Conservation (phyloP, 2,113 vertebrate species). For the Phoenicopterus ruber region DNA sequence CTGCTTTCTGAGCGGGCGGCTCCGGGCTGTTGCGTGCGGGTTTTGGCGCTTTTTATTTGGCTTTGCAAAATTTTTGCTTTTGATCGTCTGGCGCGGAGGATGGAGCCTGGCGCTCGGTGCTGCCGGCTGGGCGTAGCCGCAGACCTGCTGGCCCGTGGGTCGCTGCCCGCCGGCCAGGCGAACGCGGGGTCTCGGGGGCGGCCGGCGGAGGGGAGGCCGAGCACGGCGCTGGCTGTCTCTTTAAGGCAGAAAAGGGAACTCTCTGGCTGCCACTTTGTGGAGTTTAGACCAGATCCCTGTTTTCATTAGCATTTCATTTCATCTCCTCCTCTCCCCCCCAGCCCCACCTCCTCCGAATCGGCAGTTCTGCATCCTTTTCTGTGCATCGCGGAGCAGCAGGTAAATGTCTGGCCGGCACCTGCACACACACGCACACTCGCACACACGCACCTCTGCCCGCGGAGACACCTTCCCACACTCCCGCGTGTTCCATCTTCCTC, state of each 20-base stretch:
- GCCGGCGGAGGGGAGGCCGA: background rate
- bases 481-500: background rate
- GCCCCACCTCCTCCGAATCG: conserved; percentile 41
- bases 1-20: background rate
- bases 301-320: background rate
- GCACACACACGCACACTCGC: background rate
- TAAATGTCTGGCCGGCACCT: background rate
- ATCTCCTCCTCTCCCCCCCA: background rate
- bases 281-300: conserved; percentile 4
- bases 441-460: background rate
- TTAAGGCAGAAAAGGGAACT: conserved; percentile 7
- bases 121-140: background rate
- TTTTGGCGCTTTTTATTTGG: background rate
- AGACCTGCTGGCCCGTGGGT: background rate
- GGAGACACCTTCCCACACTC: background rate
- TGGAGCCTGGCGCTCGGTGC: background rate
- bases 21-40: background rate
- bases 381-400: background rate
- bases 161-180: no score
- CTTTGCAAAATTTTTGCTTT: background rate
- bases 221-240: background rate
- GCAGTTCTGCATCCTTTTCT: conserved; percentile 8
- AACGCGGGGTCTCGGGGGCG: fast-evolving
- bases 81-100: fast-evolving
- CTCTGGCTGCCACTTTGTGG: conserved; percentile 7